Evolutionary conservation across 2,797 vertebrate species (phyloP), one percentile per base, ranked within the genome.

Genomic region (Ctenochaetus hawaiiensis): DNA sequence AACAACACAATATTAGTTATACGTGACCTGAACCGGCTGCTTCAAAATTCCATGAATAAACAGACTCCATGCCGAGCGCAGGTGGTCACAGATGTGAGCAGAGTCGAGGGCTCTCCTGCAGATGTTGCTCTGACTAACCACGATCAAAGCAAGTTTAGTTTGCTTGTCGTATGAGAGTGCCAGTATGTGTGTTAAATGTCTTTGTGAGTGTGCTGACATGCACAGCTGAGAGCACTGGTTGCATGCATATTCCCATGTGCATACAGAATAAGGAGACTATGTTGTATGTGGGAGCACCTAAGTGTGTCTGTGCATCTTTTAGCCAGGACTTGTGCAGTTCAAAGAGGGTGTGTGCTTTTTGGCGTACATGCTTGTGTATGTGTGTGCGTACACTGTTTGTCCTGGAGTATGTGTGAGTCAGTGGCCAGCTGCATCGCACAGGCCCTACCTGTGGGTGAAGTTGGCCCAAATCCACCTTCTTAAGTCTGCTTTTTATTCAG

Each of bases 81-180:
- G 90, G 87, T 87, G 87, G 87, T 62, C 74, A 74, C 80, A 85
- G 83, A 88, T 71, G 77, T 83, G 75, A 44, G 75, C 26, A 73
- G 73, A 72, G 80, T 73, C 41, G 34, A 63, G 70, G 61, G 77
- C 75, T 66, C 69, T 82, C 34, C 48, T 77, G 87, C 91, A 94
- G 91, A 93, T 93, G 92, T 90, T 89, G 45, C 65, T 43, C 75
- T 92, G 91, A 90, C 85, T 90, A 86, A 93, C 82, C 73, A 53
- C 52, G 75, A 85, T 91, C 89, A 92, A 92, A 90, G 89, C 67
- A 10, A 41, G 75, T 71, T 23, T 20, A 53, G 67, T 77, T 47
- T 78, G 49, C 6, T 18, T 84, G 79, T 87, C 78, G 66, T 62
- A 43, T 47, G 48, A 70, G 70, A 78, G 22, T 78, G 80, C 62